Evolutionary conservation across 2,113 vertebrate genomes (phyloP).

Genomic region (Prionailurus viverrinus): DNA sequence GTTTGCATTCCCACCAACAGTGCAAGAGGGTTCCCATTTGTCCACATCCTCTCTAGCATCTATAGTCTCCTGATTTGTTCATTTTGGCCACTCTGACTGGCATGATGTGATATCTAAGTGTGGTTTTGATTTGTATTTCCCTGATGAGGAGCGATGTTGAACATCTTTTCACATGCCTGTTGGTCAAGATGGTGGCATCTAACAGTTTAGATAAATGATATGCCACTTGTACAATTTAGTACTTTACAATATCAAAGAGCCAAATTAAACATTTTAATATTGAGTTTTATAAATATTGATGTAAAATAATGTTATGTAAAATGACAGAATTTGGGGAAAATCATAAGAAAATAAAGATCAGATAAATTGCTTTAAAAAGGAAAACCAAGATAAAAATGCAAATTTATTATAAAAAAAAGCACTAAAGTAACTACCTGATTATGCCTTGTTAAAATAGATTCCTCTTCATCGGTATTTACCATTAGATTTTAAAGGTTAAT

Average conservation of each 20-base stretch:
- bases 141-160: too few species aligned
- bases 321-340: constrained; percentile 27
- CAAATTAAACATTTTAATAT: constrained; percentile 7
- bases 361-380: constrained; percentile 22
- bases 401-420: constrained; percentile 9
- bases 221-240: background rate
- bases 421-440: constrained; percentile 15
- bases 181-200: background rate
- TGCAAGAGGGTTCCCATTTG: too few species aligned
- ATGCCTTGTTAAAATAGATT: constrained; percentile 45
- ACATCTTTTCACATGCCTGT: too few species aligned
- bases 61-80: too few species aligned
- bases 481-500: constrained; percentile 57
- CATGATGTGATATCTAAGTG: too few species aligned
- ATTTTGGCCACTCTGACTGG: too few species aligned
- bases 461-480: constrained; percentile 41
- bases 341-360: constrained; percentile 31
- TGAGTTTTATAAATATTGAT: constrained; percentile 36
- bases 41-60: too few species aligned
- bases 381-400: background rate
- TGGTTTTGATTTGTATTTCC: too few species aligned
- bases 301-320: constrained; percentile 54
- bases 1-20: too few species aligned
- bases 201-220: constrained; percentile 5
- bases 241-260: background rate